phyloP scores from a whole-genome alignment of 2,888 invertebrate genomes.

The Drosophila conformis region DNA sequence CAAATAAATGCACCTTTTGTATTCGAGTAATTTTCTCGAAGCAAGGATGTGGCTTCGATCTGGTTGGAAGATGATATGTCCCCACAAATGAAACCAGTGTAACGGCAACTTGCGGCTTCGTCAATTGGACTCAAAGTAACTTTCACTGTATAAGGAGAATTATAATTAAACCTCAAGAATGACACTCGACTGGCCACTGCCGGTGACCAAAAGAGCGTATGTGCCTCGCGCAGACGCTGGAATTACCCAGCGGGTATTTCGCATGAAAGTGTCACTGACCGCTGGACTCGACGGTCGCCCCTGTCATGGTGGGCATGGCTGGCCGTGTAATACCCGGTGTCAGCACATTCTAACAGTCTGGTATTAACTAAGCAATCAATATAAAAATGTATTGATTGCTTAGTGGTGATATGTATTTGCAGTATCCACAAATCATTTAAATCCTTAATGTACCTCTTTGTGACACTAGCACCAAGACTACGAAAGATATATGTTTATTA shows the following conservation, averaged over 20 bases:
- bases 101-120: background rate
- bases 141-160: background rate
- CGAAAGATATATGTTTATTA: background rate
- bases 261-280: background rate
- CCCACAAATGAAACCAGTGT: background rate
- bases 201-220: background rate
- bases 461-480: background rate
- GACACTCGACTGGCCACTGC: background rate
- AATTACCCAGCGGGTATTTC: background rate
- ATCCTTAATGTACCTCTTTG: background rate
- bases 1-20: background rate
- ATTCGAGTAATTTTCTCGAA: background rate
- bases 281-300: background rate
- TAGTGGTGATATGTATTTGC: background rate
- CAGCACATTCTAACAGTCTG: background rate
- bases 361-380: background rate
- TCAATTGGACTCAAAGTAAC: background rate
- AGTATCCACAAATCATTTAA: background rate
- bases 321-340: background rate
- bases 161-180: background rate
- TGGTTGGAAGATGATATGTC: background rate
- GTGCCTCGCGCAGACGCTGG: background rate
- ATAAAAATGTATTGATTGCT: background rate
- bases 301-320: background rate
- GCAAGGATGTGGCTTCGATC: background rate